Percentiles rank a stretch among this genome's conserved stretches.
These are phyloP conservation scores for Eristalinus sepulchralis DNA, from an alignment of 2,888 invertebrate species.

Conservation along the genomic window DNA sequence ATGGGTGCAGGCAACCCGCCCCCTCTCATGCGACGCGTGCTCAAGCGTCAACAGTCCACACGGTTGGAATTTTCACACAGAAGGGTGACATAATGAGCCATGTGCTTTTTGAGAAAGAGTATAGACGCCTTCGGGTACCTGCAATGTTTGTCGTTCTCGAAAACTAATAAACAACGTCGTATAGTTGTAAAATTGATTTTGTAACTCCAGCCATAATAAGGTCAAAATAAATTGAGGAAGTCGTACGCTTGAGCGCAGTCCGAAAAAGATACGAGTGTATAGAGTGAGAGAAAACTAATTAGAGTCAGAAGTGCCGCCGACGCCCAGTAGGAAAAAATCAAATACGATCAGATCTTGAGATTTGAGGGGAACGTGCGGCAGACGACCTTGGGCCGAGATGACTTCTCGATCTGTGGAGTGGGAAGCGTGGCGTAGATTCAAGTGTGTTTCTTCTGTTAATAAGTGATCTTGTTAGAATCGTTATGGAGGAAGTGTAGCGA, in stretches of 20 bases:
- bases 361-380: not conserved
- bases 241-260: too few relatives aligned
- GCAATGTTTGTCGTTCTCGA: not conserved
- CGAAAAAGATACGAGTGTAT: too few relatives aligned
- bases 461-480: not conserved
- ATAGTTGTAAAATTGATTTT: not conserved
- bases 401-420: not conserved
- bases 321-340: not conserved
- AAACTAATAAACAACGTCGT: not conserved
- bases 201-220: not conserved
- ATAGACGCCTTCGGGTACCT: not conserved
- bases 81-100: constrained; percentile 35
- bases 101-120: constrained; percentile 15
- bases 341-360: not conserved
- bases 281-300: not conserved
- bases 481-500: not conserved
- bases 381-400: not conserved
- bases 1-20: constrained; percentile 24
- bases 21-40: constrained; percentile 4
- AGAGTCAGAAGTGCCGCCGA: not conserved
- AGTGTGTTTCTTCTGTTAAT: not conserved
- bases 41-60: not conserved
- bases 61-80: not conserved
- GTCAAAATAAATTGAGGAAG: not conserved
- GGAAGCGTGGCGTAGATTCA: not conserved